Conservation (phyloP, 2,113 vertebrate species). For the Ammodytes dubius region DNA sequence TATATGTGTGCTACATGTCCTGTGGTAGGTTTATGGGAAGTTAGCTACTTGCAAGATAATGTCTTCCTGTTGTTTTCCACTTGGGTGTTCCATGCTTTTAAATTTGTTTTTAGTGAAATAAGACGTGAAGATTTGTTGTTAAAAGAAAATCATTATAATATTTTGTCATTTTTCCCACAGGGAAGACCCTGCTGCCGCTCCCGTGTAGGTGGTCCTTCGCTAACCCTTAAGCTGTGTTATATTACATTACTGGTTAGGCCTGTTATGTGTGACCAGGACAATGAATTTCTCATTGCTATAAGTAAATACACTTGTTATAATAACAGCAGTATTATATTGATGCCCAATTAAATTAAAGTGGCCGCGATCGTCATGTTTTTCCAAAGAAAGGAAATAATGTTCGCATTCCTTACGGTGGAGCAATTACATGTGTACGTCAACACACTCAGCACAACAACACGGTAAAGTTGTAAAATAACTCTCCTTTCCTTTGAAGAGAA, state of each 20-base stretch:
- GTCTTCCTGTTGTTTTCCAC: slow-evolving; percentile 56
- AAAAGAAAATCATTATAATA: slow-evolving; percentile 26
- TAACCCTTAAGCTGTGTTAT: slow-evolving; percentile 17
- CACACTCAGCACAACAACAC: not conserved
- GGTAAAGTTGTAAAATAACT: slow-evolving; percentile 36
- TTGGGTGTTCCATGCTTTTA: slow-evolving; percentile 58
- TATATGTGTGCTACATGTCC: not conserved
- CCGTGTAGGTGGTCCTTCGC: slow-evolving; percentile 65
- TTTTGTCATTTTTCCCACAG: slow-evolving; percentile 53
- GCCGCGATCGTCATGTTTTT: slow-evolving; percentile 23
- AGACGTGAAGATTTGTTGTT: slow-evolving; percentile 30
- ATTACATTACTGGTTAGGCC: slow-evolving; percentile 30
- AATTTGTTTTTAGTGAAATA: slow-evolving; percentile 33
- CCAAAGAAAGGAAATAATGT: not conserved
- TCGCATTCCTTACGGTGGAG: not conserved
- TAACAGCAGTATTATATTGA: slow-evolving; percentile 8
- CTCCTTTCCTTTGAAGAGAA: slow-evolving; percentile 30
- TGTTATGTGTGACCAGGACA: slow-evolving; percentile 39
- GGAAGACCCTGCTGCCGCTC: slow-evolving; percentile 26
- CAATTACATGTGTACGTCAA: slow-evolving; percentile 14
- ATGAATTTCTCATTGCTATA: slow-evolving; percentile 33
- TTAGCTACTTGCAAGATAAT: slow-evolving; percentile 20
- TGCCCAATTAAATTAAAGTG: slow-evolving; percentile 11
- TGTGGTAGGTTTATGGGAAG: slow-evolving; percentile 34
- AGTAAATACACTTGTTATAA: slow-evolving; percentile 14